Percentiles rank a stretch among this genome's conserved stretches.
Conservation (phyloP, 2,888 invertebrate species). For the Sesamia inferens region DNA sequence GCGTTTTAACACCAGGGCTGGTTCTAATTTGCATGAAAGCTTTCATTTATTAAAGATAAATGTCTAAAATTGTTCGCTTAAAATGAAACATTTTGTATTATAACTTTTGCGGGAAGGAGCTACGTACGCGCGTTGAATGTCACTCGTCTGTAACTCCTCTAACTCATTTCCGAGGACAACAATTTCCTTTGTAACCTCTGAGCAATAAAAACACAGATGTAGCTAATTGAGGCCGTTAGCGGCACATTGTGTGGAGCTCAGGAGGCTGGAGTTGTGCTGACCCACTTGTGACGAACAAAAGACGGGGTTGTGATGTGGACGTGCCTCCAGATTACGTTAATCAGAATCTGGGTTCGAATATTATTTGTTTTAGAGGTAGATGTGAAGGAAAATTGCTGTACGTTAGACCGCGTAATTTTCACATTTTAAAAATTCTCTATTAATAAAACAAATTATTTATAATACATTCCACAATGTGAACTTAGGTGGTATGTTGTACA, state of each 20-base stretch:
- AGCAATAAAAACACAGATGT: constrained; percentile 67
- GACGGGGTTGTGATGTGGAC: constrained; percentile 23
- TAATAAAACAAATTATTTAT: background rate
- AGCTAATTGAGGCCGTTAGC: constrained; percentile 59
- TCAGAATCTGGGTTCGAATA: constrained; percentile 37
- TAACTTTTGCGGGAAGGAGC: background rate
- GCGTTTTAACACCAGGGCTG: too few relatives aligned
- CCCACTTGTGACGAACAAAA: constrained; percentile 53
- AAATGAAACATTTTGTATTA: background rate
- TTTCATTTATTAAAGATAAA: background rate
- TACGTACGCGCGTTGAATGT: background rate
- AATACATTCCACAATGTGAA: background rate
- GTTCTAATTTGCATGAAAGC: background rate
- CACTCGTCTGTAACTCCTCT: constrained; percentile 21
- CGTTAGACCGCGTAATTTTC: background rate
- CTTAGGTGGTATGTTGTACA: background rate
- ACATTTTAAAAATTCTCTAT: background rate
- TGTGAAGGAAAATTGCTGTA: background rate
- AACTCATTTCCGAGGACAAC: constrained; percentile 34
- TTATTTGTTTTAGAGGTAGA: constrained; percentile 40
- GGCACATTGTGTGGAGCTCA: constrained; percentile 49
- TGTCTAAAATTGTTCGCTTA: background rate
- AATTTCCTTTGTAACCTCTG: constrained; percentile 57
- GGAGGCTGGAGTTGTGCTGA: constrained; percentile 38
- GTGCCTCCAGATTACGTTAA: constrained; percentile 32